These are phyloP conservation scores for Dastarcus helophoroides DNA, from an alignment of 2,888 invertebrate genomes.

Conservation along the genomic window DNA sequence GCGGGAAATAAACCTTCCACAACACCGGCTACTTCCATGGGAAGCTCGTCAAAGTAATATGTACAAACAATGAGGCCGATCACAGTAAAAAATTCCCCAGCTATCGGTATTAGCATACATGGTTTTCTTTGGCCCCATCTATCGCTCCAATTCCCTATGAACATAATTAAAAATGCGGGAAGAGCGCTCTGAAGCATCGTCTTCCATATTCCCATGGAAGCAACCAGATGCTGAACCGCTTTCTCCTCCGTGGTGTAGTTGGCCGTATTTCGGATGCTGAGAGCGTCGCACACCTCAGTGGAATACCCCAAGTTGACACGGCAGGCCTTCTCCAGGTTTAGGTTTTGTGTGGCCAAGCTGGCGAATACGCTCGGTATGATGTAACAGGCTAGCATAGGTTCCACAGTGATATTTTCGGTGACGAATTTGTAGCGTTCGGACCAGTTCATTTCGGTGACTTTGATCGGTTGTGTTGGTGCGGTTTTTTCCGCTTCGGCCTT, in stretches of 20 bases:
- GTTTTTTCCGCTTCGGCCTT: too few relatives aligned
- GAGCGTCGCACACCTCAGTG: constrained; percentile 62
- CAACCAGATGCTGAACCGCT: constrained; percentile 60
- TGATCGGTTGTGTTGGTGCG: neutral
- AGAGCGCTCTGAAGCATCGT: constrained; percentile 72
- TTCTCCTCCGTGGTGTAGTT: constrained; percentile 50
- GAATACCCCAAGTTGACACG: constrained; percentile 67
- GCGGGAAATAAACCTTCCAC: constrained; percentile 75
- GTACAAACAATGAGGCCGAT: constrained; percentile 69
- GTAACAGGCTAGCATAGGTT: constrained; percentile 64
- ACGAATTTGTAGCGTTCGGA: constrained; percentile 46
- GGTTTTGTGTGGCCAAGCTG: constrained; percentile 69
- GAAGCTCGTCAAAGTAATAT: constrained; percentile 65
- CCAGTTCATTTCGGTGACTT: constrained; percentile 35
- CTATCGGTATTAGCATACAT: constrained; percentile 71
- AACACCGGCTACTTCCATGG: constrained; percentile 70
- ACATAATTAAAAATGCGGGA: constrained; percentile 70
- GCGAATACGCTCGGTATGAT: constrained; percentile 54
- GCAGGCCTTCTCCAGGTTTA: constrained; percentile 79
- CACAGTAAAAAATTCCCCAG: constrained; percentile 69
- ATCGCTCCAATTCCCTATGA: constrained; percentile 71
- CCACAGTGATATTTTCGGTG: constrained; percentile 57
- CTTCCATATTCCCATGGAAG: constrained; percentile 77
- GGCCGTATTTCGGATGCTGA: constrained; percentile 61
- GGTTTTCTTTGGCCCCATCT: constrained; percentile 60